phyloP scores from a whole-genome alignment of 2,888 invertebrate species.

The Pollenia amentaria region DNA sequence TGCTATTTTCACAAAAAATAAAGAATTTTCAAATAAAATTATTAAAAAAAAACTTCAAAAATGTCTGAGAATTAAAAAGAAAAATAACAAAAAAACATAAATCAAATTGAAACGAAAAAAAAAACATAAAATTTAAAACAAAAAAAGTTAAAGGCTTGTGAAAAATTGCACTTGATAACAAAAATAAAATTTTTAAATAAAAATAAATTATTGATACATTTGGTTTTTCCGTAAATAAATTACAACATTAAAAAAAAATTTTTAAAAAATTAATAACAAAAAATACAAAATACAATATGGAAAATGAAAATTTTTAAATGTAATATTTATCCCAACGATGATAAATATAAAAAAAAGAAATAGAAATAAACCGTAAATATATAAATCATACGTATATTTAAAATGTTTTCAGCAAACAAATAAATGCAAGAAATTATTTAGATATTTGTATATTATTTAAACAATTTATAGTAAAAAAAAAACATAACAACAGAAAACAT shows the following conservation, averaged over 20 bases:
- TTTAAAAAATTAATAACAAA: background rate
- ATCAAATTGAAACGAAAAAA: slow-evolving; percentile 25
- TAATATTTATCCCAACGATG: slow-evolving; percentile 75
- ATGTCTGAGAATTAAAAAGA: slow-evolving; percentile 21
- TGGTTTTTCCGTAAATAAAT: slow-evolving; percentile 56
- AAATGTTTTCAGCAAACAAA: slow-evolving; percentile 69
- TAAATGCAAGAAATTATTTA: slow-evolving; percentile 19
- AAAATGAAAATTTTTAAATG: slow-evolving; percentile 70
- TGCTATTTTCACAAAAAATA: slow-evolving; percentile 71
- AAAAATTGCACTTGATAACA: slow-evolving; percentile 71
- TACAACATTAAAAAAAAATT: slow-evolving; percentile 17
- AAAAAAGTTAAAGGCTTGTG: slow-evolving; percentile 76
- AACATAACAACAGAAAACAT: slow-evolving; percentile 67
- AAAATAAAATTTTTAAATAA: slow-evolving; percentile 7
- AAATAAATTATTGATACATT: slow-evolving; percentile 49
- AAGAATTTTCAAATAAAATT: slow-evolving; percentile 54
- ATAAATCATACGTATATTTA: slow-evolving; percentile 49
- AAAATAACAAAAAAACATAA: slow-evolving; percentile 10
- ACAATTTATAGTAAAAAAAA: slow-evolving; percentile 56
- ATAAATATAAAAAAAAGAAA: slow-evolving; percentile 72
- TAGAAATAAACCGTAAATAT: slow-evolving; percentile 39
- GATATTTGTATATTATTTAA: slow-evolving; percentile 67
- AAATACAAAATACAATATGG: slow-evolving; percentile 36
- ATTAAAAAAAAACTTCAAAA: slow-evolving; percentile 51
- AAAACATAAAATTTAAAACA: slow-evolving; percentile 28